Conservation (phyloP, 2,113 vertebrate species). For the Cheirogaleus medius region DNA sequence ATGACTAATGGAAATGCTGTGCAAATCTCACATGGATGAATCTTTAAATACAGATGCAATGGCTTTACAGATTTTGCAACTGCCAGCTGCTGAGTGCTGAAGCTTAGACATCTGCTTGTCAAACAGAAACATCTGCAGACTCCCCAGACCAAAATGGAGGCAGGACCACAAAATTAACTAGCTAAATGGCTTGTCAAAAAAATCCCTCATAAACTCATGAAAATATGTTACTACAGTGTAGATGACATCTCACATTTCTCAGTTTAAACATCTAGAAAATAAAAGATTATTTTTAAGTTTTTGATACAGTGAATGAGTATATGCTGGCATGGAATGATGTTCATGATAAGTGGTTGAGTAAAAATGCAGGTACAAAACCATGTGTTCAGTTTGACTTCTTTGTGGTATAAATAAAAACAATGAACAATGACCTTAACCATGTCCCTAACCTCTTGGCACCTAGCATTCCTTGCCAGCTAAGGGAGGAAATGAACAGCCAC, state of each 20-base stretch:
- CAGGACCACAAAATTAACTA: not conserved
- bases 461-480: not conserved
- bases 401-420: not conserved
- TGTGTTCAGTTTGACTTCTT: not conserved
- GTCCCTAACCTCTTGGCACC: not conserved
- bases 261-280: not conserved
- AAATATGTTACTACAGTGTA: not conserved
- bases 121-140: not conserved
- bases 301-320: not conserved
- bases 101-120: not conserved
- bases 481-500: not conserved
- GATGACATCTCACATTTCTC: not conserved
- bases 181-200: not conserved
- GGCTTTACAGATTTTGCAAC: not conserved
- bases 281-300: not conserved
- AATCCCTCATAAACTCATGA: not conserved
- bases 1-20: not conserved
- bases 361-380: not conserved
- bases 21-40: not conserved
- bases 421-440: not conserved
- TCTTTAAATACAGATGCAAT: not conserved
- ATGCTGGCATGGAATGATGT: not conserved
- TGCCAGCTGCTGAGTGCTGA: not conserved
- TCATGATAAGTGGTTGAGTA: not conserved
- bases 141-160: not conserved